Evolutionary conservation across 1,140 invertebrate genomes (phyloP), one percentile per base, ranked within the genome.

Genomic region (Coboldia fuscipes): DNA sequence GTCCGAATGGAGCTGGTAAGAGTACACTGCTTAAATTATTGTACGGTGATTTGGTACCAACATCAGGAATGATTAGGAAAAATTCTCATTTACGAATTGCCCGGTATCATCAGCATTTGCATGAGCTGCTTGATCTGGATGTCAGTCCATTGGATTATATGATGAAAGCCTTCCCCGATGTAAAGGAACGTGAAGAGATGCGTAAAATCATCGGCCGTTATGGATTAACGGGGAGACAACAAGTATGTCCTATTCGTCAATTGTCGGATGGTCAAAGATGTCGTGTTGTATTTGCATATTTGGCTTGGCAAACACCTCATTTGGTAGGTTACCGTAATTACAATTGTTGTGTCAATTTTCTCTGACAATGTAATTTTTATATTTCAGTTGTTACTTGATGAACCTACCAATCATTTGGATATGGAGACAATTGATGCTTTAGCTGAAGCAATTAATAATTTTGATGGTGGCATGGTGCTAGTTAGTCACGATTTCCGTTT

Each of bases 371-470:
- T n/a, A n/a, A n/a, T n/a, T n/a, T n/a, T n/a, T n/a, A n/a, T n/a
- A n/a, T n/a, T n/a, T n/a, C n/a, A n/a, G n/a, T 61, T 97, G 26
- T 59, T 97, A 5, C 62, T 98, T 18, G 93, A 97, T 57, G 93
- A 98, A 70, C 94, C 93, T 42, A 98, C 93, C 16, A 98, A 98
- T 71, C 93, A 98, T 54, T 72, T 98, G 53, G 94, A 98, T 50
- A 96, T 98, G 75, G 94, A 99, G 61, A 97, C 92, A 0, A 99
- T 98, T 40, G 96, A 99, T 60, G 84, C 93, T 1, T 61, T 99
- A 7, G 96, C 88, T 8, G 92, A 97, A 39, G 96, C 94, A 14
- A 82, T 99, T 34, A 94, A 93, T 50, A 84, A 93, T 43, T 99
- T 97, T 53, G 84, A 93, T 46, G 96, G 96, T 21, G 96, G 94